Percentiles rank a stretch among this genome's conserved stretches.
Conservation (phyloP, 2,113 vertebrate species). For the Jaculus jaculus region DNA sequence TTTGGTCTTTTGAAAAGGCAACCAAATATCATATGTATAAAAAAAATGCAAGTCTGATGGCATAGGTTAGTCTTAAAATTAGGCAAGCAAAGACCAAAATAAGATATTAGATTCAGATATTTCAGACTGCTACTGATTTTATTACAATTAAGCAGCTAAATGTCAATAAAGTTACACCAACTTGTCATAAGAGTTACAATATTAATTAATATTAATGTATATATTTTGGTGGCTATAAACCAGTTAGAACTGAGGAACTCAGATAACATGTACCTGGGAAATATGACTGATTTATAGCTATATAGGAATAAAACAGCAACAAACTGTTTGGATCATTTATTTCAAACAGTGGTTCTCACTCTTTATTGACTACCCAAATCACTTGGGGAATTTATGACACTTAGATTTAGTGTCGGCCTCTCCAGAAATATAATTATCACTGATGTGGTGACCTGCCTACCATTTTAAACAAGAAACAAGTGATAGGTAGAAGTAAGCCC, state of each 20-base stretch:
- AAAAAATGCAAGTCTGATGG: not conserved
- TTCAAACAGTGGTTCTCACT: not conserved
- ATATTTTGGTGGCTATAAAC: not conserved
- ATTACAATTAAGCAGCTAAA: too few relatives aligned
- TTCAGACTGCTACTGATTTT: too few relatives aligned
- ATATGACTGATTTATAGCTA: not conserved
- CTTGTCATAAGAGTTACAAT: not conserved
- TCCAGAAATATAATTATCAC: not conserved
- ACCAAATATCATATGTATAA: not conserved
- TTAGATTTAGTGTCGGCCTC: not conserved
- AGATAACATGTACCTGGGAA: not conserved
- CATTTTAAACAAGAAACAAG: not conserved
- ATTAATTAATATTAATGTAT: not conserved
- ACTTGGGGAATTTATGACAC: not conserved
- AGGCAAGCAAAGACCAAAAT: not conserved
- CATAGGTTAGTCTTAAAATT: not conserved
- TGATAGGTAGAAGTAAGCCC: not conserved
- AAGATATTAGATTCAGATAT: too few relatives aligned
- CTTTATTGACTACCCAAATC: not conserved
- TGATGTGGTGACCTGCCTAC: not conserved
- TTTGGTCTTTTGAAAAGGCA: not conserved
- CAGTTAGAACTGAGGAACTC: not conserved
- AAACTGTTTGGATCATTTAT: not conserved
- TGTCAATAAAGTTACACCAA: too few relatives aligned
- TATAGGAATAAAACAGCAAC: not conserved